Percentiles rank a stretch among this genome's conserved stretches.
Evolutionary conservation across 2,888 invertebrate species (phyloP).

Genomic region (Drosophila multiciliata): DNA sequence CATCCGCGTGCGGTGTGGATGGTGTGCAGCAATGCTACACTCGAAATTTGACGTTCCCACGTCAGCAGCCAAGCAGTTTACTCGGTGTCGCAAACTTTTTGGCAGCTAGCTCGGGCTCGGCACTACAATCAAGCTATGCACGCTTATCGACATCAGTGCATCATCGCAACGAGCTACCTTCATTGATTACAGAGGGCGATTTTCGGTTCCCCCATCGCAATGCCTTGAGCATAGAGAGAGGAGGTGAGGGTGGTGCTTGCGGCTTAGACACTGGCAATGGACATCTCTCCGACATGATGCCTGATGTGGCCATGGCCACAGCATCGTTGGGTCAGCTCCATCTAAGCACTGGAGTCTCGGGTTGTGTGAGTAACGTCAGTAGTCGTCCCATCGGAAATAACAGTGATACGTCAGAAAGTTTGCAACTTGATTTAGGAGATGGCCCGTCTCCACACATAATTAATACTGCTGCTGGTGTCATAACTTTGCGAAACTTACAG

Average conservation of each 20-base stretch:
- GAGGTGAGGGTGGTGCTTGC: slow-evolving; percentile 85
- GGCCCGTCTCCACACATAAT: slow-evolving; percentile 89
- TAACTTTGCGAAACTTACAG: slow-evolving; percentile 83
- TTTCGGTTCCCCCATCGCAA: slow-evolving; percentile 82
- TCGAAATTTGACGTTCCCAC: slow-evolving; percentile 88
- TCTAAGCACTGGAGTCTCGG: slow-evolving; percentile 80
- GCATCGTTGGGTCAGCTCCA: slow-evolving; percentile 90
- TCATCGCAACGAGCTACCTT: slow-evolving; percentile 88
- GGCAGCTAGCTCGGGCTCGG: slow-evolving; percentile 60
- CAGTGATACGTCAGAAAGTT: slow-evolving; percentile 84
- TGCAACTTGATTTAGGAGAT: slow-evolving; percentile 92
- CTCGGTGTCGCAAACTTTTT: slow-evolving; percentile 66
- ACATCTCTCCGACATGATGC: slow-evolving; percentile 93
- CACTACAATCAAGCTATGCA: slow-evolving; percentile 78
- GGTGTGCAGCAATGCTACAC: slow-evolving; percentile 86
- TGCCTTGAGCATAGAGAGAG: slow-evolving; percentile 86
- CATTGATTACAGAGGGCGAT: slow-evolving; percentile 88
- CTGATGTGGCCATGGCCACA: slow-evolving; percentile 97
- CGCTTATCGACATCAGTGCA: slow-evolving; percentile 81
- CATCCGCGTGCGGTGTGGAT: slow-evolving; percentile 71
- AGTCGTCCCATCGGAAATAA: slow-evolving; percentile 55
- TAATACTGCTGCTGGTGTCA: slow-evolving; percentile 70
- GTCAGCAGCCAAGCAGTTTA: slow-evolving; percentile 83
- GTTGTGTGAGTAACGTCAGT: slow-evolving; percentile 33
- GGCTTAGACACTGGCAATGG: slow-evolving; percentile 89